Conservation (phyloP, 1,140 invertebrate species). For the Choristoneura fumiferana region DNA sequence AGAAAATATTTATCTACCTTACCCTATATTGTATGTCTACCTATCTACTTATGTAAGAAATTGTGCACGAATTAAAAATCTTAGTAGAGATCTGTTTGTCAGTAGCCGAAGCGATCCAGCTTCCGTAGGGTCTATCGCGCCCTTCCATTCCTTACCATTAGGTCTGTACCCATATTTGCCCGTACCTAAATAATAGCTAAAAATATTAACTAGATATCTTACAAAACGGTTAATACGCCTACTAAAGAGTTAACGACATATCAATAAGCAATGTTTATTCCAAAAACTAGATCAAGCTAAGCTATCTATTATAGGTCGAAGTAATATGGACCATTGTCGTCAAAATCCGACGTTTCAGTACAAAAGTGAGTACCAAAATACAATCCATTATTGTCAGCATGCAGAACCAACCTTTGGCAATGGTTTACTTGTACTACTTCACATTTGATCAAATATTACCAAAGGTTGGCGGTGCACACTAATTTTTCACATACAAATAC, state of each 20-base stretch:
- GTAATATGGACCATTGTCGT: slow-evolving; percentile 59
- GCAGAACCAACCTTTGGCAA: slow-evolving; percentile 26
- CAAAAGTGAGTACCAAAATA: slow-evolving; percentile 74
- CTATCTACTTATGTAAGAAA: slow-evolving; percentile 70
- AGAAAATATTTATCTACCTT: slow-evolving; percentile 35
- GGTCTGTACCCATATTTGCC: neutral
- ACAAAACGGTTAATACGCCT: slow-evolving; percentile 59
- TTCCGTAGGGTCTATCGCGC: neutral
- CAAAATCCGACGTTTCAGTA: slow-evolving; percentile 58
- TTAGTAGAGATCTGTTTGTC: slow-evolving; percentile 11
- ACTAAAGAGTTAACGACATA: slow-evolving; percentile 48
- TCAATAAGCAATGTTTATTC: slow-evolving; percentile 46
- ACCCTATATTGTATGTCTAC: slow-evolving; percentile 58
- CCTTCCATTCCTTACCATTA: neutral
- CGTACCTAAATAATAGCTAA: slow-evolving; percentile 15
- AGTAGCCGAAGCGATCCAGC: slow-evolving; percentile 6
- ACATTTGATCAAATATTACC: slow-evolving; percentile 19
- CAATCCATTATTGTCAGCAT: slow-evolving; percentile 45
- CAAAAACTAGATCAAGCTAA: slow-evolving; percentile 57
- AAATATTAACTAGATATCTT: slow-evolving; percentile 43
- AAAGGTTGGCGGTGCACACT: slow-evolving; percentile 12
- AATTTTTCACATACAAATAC: slow-evolving; percentile 19
- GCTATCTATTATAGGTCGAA: slow-evolving; percentile 58
- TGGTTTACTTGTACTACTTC: slow-evolving; percentile 16
- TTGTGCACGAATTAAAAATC: slow-evolving; percentile 62